Conservation (phyloP, 2,797 vertebrate species). For the Siniperca obscura region DNA sequence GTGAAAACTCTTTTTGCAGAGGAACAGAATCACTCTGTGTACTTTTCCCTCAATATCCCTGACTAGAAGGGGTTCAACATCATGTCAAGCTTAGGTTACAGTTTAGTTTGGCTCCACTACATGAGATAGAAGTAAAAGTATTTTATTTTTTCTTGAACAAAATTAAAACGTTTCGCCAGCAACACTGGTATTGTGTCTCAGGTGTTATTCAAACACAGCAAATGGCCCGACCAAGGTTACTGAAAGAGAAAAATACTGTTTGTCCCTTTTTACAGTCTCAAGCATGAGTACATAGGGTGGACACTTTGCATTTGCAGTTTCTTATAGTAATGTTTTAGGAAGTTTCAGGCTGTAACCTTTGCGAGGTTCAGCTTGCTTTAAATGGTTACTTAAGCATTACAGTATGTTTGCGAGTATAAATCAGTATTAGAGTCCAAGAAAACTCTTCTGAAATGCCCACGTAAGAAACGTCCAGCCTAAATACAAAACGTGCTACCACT, state of each 20-base stretch:
- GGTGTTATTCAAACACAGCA: neutral
- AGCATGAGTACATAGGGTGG: neutral
- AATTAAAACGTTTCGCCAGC: neutral
- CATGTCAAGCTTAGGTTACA: neutral
- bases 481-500: neutral
- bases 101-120: neutral
- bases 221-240: neutral
- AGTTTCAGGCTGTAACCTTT: neutral
- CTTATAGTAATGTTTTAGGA: neutral
- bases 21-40: neutral
- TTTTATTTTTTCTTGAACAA: neutral
- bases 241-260: neutral
- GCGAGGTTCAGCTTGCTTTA: neutral
- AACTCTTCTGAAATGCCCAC: neutral
- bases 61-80: neutral
- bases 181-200: neutral
- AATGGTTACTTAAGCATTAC: neutral
- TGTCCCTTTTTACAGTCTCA: neutral
- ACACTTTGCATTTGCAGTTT: neutral
- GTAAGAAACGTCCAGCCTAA: too few species aligned
- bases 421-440: neutral
- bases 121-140: neutral
- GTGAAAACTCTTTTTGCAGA: neutral
- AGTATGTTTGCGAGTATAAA: constrained; percentile 16
- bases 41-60: neutral